These are phyloP conservation scores for Notocelia uddmanniana DNA, from an alignment of 2,888 invertebrate species.

Conservation along the genomic window DNA sequence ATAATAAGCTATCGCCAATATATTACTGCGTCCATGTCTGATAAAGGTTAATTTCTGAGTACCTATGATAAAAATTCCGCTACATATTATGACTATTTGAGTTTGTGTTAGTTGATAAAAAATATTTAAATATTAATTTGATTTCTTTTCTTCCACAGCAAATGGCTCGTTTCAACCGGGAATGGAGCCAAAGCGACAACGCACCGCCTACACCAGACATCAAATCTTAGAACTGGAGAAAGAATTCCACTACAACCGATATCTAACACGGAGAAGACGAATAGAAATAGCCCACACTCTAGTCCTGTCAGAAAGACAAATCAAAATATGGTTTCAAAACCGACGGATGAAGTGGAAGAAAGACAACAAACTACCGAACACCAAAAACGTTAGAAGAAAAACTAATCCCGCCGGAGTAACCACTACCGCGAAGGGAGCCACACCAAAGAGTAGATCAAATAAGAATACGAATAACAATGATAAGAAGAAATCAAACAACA, in stretches of 20 bases:
- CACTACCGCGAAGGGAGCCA: slow-evolving; percentile 84
- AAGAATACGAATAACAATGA: slow-evolving; percentile 85
- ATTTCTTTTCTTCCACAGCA: slow-evolving; percentile 87
- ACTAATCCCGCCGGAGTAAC: slow-evolving; percentile 90
- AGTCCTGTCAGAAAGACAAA: slow-evolving; percentile 95
- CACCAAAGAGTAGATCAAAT: slow-evolving; percentile 89
- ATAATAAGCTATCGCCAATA: background rate
- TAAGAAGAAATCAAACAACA: slow-evolving; percentile 83
- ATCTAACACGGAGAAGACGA: slow-evolving; percentile 96
- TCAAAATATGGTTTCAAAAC: slow-evolving; percentile 96
- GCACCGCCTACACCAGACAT: slow-evolving; percentile 98
- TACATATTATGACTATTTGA: background rate
- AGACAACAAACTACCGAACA: slow-evolving; percentile 95
- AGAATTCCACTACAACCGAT: slow-evolving; percentile 99
- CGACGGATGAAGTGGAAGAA: slow-evolving; percentile 92
- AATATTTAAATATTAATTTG: background rate
- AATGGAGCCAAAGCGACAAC: slow-evolving; percentile 97
- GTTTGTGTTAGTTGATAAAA: background rate
- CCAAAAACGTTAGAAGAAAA: slow-evolving; percentile 91
- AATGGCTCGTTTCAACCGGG: slow-evolving; percentile 95
- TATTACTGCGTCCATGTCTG: no score
- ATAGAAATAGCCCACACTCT: slow-evolving; percentile 99
- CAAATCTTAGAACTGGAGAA: slow-evolving; percentile 99
- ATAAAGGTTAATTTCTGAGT: no score
- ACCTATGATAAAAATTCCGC: no score